These are phyloP conservation scores for Bradynema listronoti DNA, from an alignment of 1,140 invertebrate genomes.

Conservation along the genomic window DNA sequence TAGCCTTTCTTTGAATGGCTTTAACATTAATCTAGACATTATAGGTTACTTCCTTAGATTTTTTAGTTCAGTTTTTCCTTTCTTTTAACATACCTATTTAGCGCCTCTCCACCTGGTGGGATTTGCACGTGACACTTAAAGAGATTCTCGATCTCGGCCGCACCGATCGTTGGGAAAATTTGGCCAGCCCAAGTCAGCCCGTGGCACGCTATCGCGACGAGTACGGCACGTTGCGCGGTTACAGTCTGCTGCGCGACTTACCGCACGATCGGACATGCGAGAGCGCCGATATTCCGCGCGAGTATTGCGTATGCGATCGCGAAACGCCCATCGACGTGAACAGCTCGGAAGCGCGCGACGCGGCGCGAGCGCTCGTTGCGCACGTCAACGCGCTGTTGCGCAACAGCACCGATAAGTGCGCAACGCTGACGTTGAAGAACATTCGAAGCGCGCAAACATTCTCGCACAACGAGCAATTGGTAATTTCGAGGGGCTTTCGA, in stretches of 20 bases:
- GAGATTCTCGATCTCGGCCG: conserved; percentile 48
- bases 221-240: too few species aligned
- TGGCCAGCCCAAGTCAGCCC: too few species aligned
- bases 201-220: too few species aligned
- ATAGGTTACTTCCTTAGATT: too few species aligned
- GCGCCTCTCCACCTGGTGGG: conserved; percentile 51
- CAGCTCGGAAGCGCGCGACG: conserved; percentile 23
- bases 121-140: conserved; percentile 41
- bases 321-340: conserved; percentile 32
- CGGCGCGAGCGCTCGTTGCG: conserved; percentile 45
- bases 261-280: conserved; percentile 58
- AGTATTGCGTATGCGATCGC: conserved; percentile 60
- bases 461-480: conserved; percentile 25
- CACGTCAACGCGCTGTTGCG: conserved; percentile 50
- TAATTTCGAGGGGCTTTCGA: conserved; percentile 2
- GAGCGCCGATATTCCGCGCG: conserved; percentile 58
- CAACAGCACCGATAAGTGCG: conserved; percentile 24
- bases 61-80: neutral
- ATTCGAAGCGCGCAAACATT: conserved; percentile 29
- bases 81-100: conserved; percentile 55
- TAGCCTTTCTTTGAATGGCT: too few species aligned
- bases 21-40: too few species aligned
- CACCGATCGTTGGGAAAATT: conserved; percentile 17
- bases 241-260: conserved; percentile 58
- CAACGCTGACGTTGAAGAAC: conserved; percentile 16